Conservation (phyloP, 2,113 vertebrate species). For the Salvelinus namaycush region DNA sequence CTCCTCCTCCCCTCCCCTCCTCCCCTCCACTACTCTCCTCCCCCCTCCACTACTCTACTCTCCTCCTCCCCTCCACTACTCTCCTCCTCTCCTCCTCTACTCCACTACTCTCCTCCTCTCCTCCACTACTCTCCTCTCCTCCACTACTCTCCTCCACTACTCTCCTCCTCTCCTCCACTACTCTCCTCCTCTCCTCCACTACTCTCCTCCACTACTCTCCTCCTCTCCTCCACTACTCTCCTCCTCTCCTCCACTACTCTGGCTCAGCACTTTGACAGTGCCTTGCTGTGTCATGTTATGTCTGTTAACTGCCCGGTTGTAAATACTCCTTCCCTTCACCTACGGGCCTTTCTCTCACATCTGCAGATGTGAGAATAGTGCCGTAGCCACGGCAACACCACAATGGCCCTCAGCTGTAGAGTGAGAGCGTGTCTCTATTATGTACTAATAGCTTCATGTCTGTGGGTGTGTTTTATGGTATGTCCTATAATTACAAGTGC, state of each 20-base stretch:
- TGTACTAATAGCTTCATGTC: no score
- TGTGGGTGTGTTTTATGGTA: no score
- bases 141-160: no score
- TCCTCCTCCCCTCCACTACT: no score
- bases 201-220: no score
- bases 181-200: not conserved
- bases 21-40: no score
- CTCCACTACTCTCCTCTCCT: not conserved
- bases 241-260: constrained; percentile 2
- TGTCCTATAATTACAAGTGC: no score
- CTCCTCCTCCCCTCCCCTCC: no score
- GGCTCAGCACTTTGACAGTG: constrained; percentile 20
- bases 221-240: no score
- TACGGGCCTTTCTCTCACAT: not conserved
- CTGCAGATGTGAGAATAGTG: constrained; percentile 31
- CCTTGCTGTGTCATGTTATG: constrained; percentile 10
- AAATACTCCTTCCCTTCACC: constrained; percentile 27
- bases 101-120: not conserved
- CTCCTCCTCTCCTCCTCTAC: no score
- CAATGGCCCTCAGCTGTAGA: constrained; percentile 22
- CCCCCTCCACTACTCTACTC: no score
- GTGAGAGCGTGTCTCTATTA: constrained; percentile 4
- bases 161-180: no score
- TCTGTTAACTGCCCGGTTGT: constrained; percentile 25
- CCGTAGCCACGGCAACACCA: constrained; percentile 40